Percentiles rank a stretch among this genome's conserved stretches.
phyloP scores from a whole-genome alignment of 2,113 vertebrate genomes.

The Dendropsophus ebraccatus region DNA sequence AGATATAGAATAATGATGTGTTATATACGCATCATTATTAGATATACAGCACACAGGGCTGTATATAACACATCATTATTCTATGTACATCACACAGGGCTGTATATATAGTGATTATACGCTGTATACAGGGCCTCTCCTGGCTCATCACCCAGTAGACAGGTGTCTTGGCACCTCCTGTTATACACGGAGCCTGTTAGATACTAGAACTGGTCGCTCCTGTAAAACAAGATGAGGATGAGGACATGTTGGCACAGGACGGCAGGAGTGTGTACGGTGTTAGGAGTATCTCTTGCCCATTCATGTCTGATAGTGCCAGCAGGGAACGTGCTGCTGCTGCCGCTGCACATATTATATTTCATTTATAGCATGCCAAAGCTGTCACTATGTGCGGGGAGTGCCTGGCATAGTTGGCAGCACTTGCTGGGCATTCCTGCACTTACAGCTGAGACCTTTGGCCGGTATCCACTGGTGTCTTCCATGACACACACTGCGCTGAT shows the following conservation, averaged over 20 bases:
- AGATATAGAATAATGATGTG: no score
- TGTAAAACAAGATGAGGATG: neutral
- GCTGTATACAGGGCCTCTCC: no score
- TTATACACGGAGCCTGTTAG: neutral
- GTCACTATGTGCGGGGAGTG: slow-evolving; percentile 13
- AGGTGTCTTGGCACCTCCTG: no score
- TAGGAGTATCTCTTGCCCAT: neutral
- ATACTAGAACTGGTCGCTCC: neutral
- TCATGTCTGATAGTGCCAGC: neutral
- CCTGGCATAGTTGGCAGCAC: slow-evolving; percentile 43
- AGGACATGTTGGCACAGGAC: neutral
- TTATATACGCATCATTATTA: no score
- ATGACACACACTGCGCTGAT: neutral
- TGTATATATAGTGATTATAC: no score
- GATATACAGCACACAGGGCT: no score
- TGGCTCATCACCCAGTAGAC: no score
- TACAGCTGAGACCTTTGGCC: neutral
- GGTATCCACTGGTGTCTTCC: neutral
- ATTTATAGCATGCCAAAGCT: slow-evolving; percentile 34
- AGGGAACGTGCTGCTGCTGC: neutral
- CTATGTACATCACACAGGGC: no score
- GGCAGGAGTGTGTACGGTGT: neutral
- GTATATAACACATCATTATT: no score
- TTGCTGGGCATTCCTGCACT: neutral
- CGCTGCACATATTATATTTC: slow-evolving; percentile 14